Evolutionary conservation across 2,888 invertebrate species (phyloP).

Genomic region (Morpho helenor): DNA sequence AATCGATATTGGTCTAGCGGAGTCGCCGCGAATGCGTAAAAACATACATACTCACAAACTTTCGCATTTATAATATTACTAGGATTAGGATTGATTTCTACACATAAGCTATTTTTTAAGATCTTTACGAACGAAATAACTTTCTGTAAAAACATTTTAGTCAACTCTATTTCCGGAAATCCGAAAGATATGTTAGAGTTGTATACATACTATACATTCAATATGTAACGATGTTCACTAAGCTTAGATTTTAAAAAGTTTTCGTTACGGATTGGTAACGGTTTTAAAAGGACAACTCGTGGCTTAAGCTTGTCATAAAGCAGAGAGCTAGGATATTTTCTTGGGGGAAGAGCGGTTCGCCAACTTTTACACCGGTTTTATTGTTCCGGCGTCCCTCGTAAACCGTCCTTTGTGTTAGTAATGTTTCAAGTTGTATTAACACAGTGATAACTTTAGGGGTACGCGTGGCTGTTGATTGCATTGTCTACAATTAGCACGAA

Average conservation of each 20-base stretch:
- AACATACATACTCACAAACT: too few relatives aligned
- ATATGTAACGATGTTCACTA: too few relatives aligned
- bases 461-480: conserved; percentile 39
- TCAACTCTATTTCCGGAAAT: too few relatives aligned
- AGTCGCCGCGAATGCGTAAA: too few relatives aligned
- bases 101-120: too few relatives aligned
- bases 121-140: too few relatives aligned
- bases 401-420: conserved; percentile 64
- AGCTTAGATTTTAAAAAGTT: not conserved
- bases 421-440: conserved; percentile 70
- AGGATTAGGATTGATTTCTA: too few relatives aligned
- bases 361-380: conserved; percentile 75
- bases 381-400: conserved; percentile 64
- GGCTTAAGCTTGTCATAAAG: conserved; percentile 57
- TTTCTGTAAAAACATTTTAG: too few relatives aligned
- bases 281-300: conserved; percentile 54
- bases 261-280: conserved; percentile 22
- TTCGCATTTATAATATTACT: too few relatives aligned
- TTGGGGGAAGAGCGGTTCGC: conserved; percentile 60
- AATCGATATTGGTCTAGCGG: too few relatives aligned
- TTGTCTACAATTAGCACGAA: conserved; percentile 56
- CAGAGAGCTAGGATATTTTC: conserved; percentile 53
- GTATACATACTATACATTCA: too few relatives aligned
- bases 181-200: too few relatives aligned
- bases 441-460: conserved; percentile 60